Evolutionary conservation across 2,888 invertebrate genomes (phyloP), one percentile per base, ranked within the genome.

Genomic region (Melieria omissa): DNA sequence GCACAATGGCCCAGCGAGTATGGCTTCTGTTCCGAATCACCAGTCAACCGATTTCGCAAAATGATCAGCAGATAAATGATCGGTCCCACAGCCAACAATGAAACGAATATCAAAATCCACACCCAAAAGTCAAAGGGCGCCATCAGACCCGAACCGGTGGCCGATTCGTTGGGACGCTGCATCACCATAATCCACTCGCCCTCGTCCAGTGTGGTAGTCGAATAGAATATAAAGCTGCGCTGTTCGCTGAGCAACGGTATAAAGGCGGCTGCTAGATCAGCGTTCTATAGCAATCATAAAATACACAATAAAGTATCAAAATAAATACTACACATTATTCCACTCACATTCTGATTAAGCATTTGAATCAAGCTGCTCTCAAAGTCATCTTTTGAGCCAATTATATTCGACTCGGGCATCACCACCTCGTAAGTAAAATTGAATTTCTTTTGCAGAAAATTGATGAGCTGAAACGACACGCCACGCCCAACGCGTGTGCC

Each of bases 171-270:
- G 0, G 95, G 95, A 68, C 96, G 89, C 83, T 90, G 92, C 90
- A 95, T 90, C 84, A 96, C 89, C 86, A 95, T 93, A 67, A 92
- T 91, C 91, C 95, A 93, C 78, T 92, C 90, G 0, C 92, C 93
- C 77, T 93, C 93, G 76, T 94, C 94, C 74, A 95, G 84, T 0
- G 80, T 81, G 5, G 88, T 88, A 0, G 92, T 81, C 3, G 87
- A 87, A 85, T 92, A 95, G 7, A 88, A 86, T 5, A 92, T 88
- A 72, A 87, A 84, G n/a, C 88, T 83, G 42, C 88, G 86, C 63
- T 90, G 89, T 73, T 89, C 89, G 8, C 90, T 87, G 9, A 94
- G 81, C 12, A 91, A 88, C 0, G 95, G 95, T 71, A 95, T 84
- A 82, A 95, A 95, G 0, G 93, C 93, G 0, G 93, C 94, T 0